These are phyloP conservation scores for Xestia ashworthii DNA, from an alignment of 2,888 invertebrate species.

Conservation along the genomic window DNA sequence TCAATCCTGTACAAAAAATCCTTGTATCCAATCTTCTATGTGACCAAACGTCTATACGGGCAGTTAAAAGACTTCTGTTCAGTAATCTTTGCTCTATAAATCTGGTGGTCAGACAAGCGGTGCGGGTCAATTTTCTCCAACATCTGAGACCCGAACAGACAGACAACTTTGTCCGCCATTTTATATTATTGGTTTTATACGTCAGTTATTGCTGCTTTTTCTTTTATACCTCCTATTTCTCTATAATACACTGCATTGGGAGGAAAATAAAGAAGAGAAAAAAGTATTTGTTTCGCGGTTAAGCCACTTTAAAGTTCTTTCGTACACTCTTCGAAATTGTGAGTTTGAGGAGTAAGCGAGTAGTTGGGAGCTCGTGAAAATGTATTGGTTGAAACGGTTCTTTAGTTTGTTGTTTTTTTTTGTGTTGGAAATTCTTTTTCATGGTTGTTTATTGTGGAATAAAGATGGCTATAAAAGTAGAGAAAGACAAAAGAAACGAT, in stretches of 20 bases:
- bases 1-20: not conserved
- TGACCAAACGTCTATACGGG: slow-evolving; percentile 5
- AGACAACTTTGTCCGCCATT: slow-evolving; percentile 48
- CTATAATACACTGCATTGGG: slow-evolving; percentile 14
- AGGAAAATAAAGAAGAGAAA: not conserved
- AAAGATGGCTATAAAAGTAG: too few relatives aligned
- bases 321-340: slow-evolving; percentile 26
- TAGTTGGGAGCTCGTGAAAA: slow-evolving; percentile 35
- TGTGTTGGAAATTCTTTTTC: not conserved
- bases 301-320: slow-evolving; percentile 38
- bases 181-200: slow-evolving; percentile 45
- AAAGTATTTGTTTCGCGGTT: slow-evolving; percentile 32
- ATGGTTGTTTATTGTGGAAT: not conserved
- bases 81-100: slow-evolving; percentile 63
- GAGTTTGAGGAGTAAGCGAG: slow-evolving; percentile 38
- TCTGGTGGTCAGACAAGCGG: slow-evolving; percentile 58
- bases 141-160: slow-evolving; percentile 72
- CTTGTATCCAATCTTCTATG: not conserved
- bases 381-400: slow-evolving; percentile 21
- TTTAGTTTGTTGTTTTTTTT: slow-evolving; percentile 7
- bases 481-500: too few relatives aligned
- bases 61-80: slow-evolving; percentile 34
- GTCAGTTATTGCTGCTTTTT: slow-evolving; percentile 21
- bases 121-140: slow-evolving; percentile 70
- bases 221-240: slow-evolving; percentile 18